Evolutionary conservation across 2,888 invertebrate species (phyloP).

Genomic region (Clitarchus hookeri): DNA sequence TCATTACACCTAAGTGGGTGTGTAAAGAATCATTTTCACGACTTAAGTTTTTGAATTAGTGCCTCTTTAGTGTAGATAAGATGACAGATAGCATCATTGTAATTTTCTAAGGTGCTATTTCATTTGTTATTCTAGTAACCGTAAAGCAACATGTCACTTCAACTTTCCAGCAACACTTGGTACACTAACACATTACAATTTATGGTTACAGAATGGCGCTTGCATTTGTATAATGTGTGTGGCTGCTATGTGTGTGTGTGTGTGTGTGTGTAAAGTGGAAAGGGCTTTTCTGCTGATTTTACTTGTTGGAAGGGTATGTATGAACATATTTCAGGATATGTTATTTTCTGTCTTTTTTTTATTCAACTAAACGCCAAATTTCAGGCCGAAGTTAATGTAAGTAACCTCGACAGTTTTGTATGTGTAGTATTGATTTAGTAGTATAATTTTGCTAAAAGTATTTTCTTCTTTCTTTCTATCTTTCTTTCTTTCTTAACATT

Average conservation of each 20-base stretch:
- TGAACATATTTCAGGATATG: slow-evolving; percentile 18
- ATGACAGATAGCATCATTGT: too few relatives aligned
- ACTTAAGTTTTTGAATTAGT: too few relatives aligned
- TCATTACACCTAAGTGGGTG: too few relatives aligned
- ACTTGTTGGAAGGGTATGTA: slow-evolving; percentile 3
- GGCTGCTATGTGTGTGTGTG: too few relatives aligned
- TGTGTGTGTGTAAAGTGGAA: not conserved
- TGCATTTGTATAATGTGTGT: not conserved
- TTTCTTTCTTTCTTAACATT: slow-evolving; percentile 22
- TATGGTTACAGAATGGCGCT: not conserved
- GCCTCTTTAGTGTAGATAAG: too few relatives aligned
- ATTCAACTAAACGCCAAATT: slow-evolving; percentile 54
- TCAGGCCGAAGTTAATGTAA: slow-evolving; percentile 76
- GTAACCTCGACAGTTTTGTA: slow-evolving; percentile 53
- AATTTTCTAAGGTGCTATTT: too few relatives aligned
- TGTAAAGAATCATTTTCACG: too few relatives aligned
- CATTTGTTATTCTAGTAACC: too few relatives aligned
- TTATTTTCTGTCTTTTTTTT: slow-evolving; percentile 48
- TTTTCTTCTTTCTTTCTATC: slow-evolving; percentile 33
- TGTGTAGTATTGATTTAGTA: slow-evolving; percentile 17
- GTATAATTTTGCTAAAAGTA: not conserved
- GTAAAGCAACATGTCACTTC: too few relatives aligned
- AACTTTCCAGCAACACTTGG: too few relatives aligned
- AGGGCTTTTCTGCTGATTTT: slow-evolving; percentile 6
- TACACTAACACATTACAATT: not conserved